Conservation (phyloP, 2,888 invertebrate genomes). For the Micoletzkya japonica region DNA sequence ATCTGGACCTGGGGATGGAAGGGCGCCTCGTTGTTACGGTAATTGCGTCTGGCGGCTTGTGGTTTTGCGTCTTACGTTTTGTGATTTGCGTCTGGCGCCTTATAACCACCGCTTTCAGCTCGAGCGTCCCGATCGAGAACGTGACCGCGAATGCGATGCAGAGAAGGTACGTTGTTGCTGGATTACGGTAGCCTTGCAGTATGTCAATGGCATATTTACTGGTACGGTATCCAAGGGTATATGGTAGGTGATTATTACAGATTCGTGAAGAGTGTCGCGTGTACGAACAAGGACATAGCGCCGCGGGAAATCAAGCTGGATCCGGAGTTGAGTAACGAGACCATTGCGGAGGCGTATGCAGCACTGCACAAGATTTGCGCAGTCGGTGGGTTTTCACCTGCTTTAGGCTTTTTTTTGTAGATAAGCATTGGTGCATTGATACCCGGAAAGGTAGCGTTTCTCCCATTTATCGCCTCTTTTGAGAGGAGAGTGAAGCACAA, state of each 20-base stretch:
- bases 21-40: constrained; percentile 12
- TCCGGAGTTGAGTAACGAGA: constrained; percentile 10
- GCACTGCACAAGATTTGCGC: constrained; percentile 36
- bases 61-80: not conserved
- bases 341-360: constrained; percentile 29
- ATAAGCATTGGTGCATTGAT: too few species aligned
- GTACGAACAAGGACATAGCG: constrained; percentile 3
- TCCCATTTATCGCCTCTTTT: too few species aligned
- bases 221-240: not conserved
- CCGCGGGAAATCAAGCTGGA: constrained; percentile 19
- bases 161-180: not conserved
- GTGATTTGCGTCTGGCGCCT: not conserved
- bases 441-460: too few species aligned
- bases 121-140: constrained; percentile 1
- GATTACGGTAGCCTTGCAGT: not conserved
- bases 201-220: not conserved
- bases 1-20: constrained; percentile 19
- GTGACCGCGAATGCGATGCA: constrained; percentile 4
- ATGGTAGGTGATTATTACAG: not conserved
- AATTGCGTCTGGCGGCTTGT: not conserved
- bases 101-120: constrained; percentile 8
- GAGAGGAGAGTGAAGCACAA: not conserved
- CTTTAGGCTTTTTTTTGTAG: too few species aligned
- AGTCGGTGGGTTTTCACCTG: constrained; percentile 32
- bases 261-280: constrained; percentile 20